A percentile compares a stretch with the other conserved stretches of the same genome.
phyloP scores from a whole-genome alignment of 2,113 vertebrate genomes.

The Phasianus colchicus region DNA sequence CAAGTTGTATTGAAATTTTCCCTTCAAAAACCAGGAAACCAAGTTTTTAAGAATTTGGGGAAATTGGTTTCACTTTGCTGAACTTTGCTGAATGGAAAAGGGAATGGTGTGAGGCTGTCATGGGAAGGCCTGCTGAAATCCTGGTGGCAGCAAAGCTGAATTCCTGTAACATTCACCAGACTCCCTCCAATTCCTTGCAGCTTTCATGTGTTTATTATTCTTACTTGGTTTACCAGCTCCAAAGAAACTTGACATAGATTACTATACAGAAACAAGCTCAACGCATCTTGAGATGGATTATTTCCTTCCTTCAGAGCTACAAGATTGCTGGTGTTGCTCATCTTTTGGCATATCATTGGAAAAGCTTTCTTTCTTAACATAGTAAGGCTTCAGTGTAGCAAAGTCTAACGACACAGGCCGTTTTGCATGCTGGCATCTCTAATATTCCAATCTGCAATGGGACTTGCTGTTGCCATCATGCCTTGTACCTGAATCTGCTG shows the following conservation, averaged over 20 bases:
- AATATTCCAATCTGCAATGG: not conserved
- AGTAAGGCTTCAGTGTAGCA: not conserved
- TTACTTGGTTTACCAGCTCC: slow-evolving; percentile 66
- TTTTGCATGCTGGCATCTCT: not conserved
- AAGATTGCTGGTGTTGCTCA: slow-evolving; percentile 49
- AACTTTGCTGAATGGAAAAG: not conserved
- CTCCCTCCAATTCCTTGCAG: not conserved
- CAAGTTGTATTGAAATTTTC: not conserved
- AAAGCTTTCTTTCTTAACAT: slow-evolving; percentile 5
- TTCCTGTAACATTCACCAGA: slow-evolving; percentile 44
- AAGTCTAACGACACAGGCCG: not conserved
- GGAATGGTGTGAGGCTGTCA: not conserved
- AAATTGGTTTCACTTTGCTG: not conserved
- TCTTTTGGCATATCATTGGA: slow-evolving; percentile 7
- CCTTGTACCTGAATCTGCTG: not conserved
- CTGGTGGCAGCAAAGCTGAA: slow-evolving; percentile 28
- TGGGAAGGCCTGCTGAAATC: slow-evolving; percentile 19
- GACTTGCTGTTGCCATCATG: not conserved
- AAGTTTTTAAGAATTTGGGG: not conserved
- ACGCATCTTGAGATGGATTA: slow-evolving; percentile 62
- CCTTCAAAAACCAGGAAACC: not conserved
- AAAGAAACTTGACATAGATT: slow-evolving; percentile 58
- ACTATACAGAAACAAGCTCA: slow-evolving; percentile 41
- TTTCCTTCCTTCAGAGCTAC: slow-evolving; percentile 68
- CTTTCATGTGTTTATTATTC: slow-evolving; percentile 62